Evolutionary conservation across 2,888 invertebrate species (phyloP).

Genomic region (Drosophila bunnanda): DNA sequence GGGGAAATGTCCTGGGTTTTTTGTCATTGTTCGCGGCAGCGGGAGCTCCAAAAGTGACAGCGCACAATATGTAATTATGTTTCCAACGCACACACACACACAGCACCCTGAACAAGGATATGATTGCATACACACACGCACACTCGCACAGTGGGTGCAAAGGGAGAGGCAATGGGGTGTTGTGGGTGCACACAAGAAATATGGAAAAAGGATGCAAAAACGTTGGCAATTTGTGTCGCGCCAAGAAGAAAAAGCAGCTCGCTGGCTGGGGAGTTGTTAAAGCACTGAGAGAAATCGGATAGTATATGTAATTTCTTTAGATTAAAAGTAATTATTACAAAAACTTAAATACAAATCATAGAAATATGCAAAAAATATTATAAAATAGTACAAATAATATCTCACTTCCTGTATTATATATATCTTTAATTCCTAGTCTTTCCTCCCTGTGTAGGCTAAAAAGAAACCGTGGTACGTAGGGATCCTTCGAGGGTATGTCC

Average conservation of each 20-base stretch:
- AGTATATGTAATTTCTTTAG: neutral
- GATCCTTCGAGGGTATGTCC: constrained; percentile 32
- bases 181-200: constrained; percentile 59
- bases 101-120: constrained; percentile 41
- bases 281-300: neutral
- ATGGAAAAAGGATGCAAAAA: constrained; percentile 79
- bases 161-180: constrained; percentile 12
- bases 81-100: constrained; percentile 57
- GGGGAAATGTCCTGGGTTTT: constrained; percentile 36
- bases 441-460: neutral
- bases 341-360: neutral
- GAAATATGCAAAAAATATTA: too few species aligned
- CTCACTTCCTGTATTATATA: neutral
- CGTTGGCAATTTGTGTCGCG: constrained; percentile 81
- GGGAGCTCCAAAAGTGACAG: constrained; percentile 79
- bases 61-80: constrained; percentile 82
- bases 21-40: constrained; percentile 63
- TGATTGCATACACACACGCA: constrained; percentile 26
- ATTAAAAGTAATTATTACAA: neutral
- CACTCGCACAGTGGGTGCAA: neutral
- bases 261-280: neutral
- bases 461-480: neutral
- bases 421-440: neutral
- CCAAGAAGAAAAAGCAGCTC: constrained; percentile 55
- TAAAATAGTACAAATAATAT: neutral